These are phyloP conservation scores for Glaucidium brasilianum DNA, from an alignment of 2,113 vertebrate genomes.

Conservation along the genomic window DNA sequence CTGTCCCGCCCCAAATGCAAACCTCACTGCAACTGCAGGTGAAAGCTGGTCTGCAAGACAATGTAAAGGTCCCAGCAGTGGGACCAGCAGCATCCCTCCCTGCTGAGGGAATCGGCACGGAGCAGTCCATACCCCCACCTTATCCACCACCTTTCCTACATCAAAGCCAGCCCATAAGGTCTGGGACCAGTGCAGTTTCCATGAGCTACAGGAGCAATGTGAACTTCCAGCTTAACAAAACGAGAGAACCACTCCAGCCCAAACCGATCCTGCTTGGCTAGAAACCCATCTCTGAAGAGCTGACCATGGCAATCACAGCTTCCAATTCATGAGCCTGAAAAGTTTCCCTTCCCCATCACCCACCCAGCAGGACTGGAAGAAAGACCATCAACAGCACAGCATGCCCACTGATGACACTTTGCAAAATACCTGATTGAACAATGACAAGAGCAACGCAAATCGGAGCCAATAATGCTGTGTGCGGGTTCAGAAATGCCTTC, in stretches of 20 bases:
- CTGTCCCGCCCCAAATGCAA: neutral
- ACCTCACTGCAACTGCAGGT: neutral
- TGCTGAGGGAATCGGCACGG: neutral
- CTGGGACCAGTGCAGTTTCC: neutral
- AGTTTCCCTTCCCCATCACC: neutral
- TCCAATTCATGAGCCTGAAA: neutral
- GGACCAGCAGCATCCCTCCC: neutral
- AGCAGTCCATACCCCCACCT: neutral
- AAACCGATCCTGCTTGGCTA: fast-evolving
- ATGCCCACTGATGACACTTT: neutral
- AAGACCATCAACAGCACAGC: neutral
- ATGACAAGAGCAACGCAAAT: fast-evolving
- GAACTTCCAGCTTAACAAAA: neutral
- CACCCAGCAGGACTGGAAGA: neutral
- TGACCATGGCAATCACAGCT: neutral
- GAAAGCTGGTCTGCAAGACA: neutral
- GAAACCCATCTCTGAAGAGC: neutral
- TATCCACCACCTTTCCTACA: neutral
- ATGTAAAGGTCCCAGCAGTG: neutral
- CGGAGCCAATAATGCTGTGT: fast-evolving
- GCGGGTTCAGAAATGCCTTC: neutral
- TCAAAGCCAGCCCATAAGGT: neutral
- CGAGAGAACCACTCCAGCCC: neutral
- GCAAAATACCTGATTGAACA: neutral
- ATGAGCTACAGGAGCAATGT: fast-evolving